Evolutionary conservation across 2,888 invertebrate species (phyloP).

Genomic region (Criorhina ranunculi): DNA sequence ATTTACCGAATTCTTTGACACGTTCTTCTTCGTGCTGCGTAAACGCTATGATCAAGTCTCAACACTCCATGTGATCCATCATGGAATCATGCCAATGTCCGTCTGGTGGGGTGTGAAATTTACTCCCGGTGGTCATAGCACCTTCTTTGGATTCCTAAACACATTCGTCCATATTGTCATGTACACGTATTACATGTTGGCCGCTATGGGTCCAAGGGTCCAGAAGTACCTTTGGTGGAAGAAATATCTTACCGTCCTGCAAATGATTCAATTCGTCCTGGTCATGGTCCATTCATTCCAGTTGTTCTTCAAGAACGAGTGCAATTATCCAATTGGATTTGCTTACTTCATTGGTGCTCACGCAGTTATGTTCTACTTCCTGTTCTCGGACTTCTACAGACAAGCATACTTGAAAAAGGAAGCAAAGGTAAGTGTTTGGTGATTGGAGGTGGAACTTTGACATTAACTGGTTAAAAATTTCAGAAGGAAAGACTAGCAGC

Average conservation of each 20-base stretch:
- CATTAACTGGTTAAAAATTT: neutral
- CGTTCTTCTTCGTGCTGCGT: slow-evolving; percentile 96
- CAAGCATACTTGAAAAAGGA: slow-evolving; percentile 87
- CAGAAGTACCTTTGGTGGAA: slow-evolving; percentile 98
- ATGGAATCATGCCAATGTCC: slow-evolving; percentile 97
- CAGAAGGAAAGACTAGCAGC: slow-evolving; percentile 80
- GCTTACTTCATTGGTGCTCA: slow-evolving; percentile 97
- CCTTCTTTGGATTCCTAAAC: slow-evolving; percentile 97
- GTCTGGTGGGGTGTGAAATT: slow-evolving; percentile 97
- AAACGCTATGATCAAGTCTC: slow-evolving; percentile 97
- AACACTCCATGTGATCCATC: slow-evolving; percentile 96
- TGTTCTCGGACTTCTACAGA: slow-evolving; percentile 96
- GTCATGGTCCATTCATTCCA: slow-evolving; percentile 96
- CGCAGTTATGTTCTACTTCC: slow-evolving; percentile 95
- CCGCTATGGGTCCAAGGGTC: slow-evolving; percentile 94
- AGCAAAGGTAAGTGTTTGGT: slow-evolving; percentile 79
- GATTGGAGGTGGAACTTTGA: neutral
- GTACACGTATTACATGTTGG: slow-evolving; percentile 96
- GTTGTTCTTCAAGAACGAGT: slow-evolving; percentile 92
- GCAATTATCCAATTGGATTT: slow-evolving; percentile 95
- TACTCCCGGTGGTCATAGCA: slow-evolving; percentile 95
- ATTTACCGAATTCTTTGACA: slow-evolving; percentile 97
- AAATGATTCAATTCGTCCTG: slow-evolving; percentile 96
- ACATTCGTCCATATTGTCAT: slow-evolving; percentile 97
- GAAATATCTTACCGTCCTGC: slow-evolving; percentile 94